These are phyloP conservation scores for Drosophila fungiperda DNA, from an alignment of 2,888 invertebrate species.

Conservation along the genomic window DNA sequence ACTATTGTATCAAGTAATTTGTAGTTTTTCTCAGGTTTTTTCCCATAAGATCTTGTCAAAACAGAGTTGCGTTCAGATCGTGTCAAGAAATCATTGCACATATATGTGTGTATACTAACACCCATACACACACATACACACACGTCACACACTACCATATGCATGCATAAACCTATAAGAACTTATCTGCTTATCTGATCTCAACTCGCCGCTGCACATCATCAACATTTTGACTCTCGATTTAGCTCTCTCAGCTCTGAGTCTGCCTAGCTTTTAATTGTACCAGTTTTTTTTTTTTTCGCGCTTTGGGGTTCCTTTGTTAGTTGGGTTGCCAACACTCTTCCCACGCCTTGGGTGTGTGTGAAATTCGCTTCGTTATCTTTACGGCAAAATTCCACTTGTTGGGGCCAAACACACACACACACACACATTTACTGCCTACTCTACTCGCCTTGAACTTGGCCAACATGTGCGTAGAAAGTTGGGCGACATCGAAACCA, in stretches of 20 bases:
- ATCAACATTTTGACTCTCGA: constrained; percentile 13
- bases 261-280: constrained; percentile 61
- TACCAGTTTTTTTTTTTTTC: constrained; percentile 6
- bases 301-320: constrained; percentile 3
- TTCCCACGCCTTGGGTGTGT: constrained; percentile 63
- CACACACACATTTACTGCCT: constrained; percentile 1
- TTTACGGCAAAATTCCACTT: constrained; percentile 54
- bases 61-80: constrained; percentile 15
- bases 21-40: neutral
- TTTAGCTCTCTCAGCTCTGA: neutral
- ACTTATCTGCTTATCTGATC: constrained; percentile 50
- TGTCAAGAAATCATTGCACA: constrained; percentile 7
- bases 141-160: neutral
- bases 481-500: constrained; percentile 47
- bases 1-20: neutral
- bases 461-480: constrained; percentile 59
- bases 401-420: constrained; percentile 30
- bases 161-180: neutral
- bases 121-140: neutral
- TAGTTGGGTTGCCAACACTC: constrained; percentile 36
- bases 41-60: constrained; percentile 15
- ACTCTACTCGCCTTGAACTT: constrained; percentile 49
- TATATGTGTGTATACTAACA: neutral
- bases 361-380: constrained; percentile 34
- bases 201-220: constrained; percentile 29